Evolutionary conservation across 1,140 invertebrate genomes (phyloP).

Genomic region (Wiebesia pumilae): DNA sequence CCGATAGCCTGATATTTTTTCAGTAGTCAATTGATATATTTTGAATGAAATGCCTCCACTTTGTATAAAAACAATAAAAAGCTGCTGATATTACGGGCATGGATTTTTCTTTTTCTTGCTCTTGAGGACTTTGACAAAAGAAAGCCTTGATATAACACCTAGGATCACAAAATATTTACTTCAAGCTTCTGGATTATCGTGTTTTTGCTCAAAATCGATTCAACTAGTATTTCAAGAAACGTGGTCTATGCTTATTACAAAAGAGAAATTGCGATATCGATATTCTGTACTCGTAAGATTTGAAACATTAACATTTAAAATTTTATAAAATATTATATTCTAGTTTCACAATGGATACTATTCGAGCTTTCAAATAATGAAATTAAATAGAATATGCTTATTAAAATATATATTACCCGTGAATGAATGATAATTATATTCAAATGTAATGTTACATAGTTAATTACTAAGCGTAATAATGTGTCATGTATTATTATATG

Average conservation of each 20-base stretch:
- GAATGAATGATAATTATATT: no score
- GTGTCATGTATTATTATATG: no score
- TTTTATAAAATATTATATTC: neutral
- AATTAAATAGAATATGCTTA: neutral
- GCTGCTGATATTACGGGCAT: neutral
- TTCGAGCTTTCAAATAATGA: no score
- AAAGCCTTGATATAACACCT: neutral
- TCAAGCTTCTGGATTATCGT: slow-evolving; percentile 41
- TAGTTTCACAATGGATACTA: no score
- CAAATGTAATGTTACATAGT: no score
- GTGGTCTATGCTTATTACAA: neutral
- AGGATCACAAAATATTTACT: slow-evolving; percentile 51
- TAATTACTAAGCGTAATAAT: no score
- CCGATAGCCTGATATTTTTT: neutral
- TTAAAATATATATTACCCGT: neutral
- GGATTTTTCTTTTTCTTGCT: neutral
- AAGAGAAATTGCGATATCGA: neutral
- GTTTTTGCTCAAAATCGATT: neutral
- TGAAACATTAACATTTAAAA: neutral
- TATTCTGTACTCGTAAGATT: neutral
- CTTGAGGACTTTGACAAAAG: no score
- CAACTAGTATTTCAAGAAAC: neutral
- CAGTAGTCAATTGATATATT: no score
- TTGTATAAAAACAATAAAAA: neutral
- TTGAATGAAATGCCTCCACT: neutral